These are phyloP conservation scores for Archips crataeganus DNA, from an alignment of 2,888 invertebrate genomes.

Conservation along the genomic window DNA sequence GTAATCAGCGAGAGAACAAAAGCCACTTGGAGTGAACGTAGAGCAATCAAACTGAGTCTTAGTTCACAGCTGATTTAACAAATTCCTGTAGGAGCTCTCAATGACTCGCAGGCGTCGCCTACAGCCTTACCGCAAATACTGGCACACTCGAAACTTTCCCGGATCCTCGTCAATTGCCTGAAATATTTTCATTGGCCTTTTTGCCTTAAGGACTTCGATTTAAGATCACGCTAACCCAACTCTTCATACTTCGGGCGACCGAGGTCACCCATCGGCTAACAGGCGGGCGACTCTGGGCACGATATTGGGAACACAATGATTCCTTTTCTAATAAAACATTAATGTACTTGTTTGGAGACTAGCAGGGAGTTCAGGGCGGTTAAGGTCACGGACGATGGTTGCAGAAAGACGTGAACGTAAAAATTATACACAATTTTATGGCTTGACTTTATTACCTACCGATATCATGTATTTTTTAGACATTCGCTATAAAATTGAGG, in stretches of 20 bases:
- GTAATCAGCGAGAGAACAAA: conserved; percentile 7
- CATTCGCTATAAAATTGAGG: neutral
- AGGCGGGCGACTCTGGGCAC: neutral
- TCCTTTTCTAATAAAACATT: conserved; percentile 16
- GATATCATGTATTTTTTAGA: neutral
- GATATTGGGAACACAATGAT: neutral
- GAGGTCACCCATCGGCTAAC: neutral
- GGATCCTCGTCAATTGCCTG: conserved; percentile 45
- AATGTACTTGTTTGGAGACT: conserved; percentile 17
- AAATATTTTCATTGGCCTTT: conserved; percentile 50
- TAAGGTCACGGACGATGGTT: conserved; percentile 32
- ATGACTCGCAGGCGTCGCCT: conserved; percentile 41
- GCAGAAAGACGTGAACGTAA: conserved; percentile 15
- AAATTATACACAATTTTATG: neutral
- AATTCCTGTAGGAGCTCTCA: conserved; percentile 39
- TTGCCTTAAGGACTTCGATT: conserved; percentile 33
- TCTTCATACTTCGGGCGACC: neutral
- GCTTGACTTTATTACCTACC: neutral
- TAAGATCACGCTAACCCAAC: conserved; percentile 15
- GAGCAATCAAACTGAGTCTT: conserved; percentile 18
- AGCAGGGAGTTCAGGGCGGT: conserved; percentile 27
- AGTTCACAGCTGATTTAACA: conserved; percentile 45
- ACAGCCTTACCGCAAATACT: conserved; percentile 52
- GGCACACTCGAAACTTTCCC: conserved; percentile 53
- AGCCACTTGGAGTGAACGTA: conserved; percentile 3